A percentile compares a stretch with the other conserved stretches of the same genome.
These are phyloP conservation scores for Melieria omissa DNA, from an alignment of 2,888 invertebrate species.

Conservation along the genomic window DNA sequence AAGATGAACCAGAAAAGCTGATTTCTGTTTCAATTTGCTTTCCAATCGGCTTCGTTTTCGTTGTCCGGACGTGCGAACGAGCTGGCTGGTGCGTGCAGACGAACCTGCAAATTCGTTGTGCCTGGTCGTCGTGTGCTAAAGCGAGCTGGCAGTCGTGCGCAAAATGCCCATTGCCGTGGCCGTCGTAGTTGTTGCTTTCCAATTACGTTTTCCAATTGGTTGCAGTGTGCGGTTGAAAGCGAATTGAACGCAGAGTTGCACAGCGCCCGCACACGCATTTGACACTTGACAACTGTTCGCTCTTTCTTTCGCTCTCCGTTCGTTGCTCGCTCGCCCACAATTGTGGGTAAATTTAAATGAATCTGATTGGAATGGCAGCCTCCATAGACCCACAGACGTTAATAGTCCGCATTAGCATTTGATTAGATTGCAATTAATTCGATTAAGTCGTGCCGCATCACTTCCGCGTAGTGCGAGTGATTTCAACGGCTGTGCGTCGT, in stretches of 20 bases:
- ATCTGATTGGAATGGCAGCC: too few relatives aligned
- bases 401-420: too few relatives aligned
- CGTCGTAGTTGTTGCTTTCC: neutral
- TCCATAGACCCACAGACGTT: too few relatives aligned
- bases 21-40: neutral
- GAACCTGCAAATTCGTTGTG: neutral
- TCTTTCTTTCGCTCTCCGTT: too few relatives aligned
- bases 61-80: neutral
- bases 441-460: too few relatives aligned
- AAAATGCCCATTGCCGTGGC: neutral
- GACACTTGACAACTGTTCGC: too few relatives aligned
- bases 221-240: conserved; percentile 1
- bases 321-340: too few relatives aligned
- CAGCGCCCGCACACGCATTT: too few relatives aligned
- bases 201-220: conserved; percentile 12
- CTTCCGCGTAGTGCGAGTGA: too few relatives aligned
- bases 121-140: neutral
- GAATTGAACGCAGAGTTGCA: neutral
- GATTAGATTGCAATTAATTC: too few relatives aligned
- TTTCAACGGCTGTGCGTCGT: too few relatives aligned
- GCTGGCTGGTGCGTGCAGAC: neutral
- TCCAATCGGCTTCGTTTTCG: neutral
- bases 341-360: too few relatives aligned
- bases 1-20: conserved; percentile 9
- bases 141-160: neutral